A percentile compares a stretch with the other conserved stretches of the same genome.
Conservation (phyloP, 1,140 invertebrate species). For the Chionoecetes opilio region DNA sequence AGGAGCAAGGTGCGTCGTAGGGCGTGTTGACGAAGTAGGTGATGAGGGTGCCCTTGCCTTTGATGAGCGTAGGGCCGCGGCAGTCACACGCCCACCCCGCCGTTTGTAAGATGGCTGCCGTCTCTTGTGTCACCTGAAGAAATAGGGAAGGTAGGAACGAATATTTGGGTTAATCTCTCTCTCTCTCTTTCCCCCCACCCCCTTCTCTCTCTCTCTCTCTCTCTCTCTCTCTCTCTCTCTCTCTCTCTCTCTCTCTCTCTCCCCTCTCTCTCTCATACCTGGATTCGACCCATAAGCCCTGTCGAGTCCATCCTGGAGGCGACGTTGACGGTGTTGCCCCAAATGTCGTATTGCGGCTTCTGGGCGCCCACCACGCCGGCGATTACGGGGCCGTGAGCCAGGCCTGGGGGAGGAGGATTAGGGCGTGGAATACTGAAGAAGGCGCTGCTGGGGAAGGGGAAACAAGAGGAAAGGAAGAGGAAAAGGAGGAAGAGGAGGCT, state of each 20-base stretch:
- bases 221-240: too few species aligned
- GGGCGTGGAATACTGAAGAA: neutral
- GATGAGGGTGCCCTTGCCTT: slow-evolving; percentile 96
- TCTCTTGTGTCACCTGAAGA: slow-evolving; percentile 91
- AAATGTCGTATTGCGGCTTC: slow-evolving; percentile 98
- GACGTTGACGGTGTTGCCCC: slow-evolving; percentile 99
- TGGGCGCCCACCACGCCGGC: slow-evolving; percentile 97
- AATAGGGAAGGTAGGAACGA: neutral
- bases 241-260: neutral
- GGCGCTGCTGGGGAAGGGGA: too few species aligned
- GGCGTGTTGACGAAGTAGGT: slow-evolving; percentile 96
- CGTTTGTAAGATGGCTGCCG: slow-evolving; percentile 93
- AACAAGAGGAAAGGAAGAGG: too few species aligned
- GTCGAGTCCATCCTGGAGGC: slow-evolving; percentile 98
- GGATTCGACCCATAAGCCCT: slow-evolving; percentile 92
- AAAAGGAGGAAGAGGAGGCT: too few species aligned
- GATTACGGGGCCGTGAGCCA: slow-evolving; percentile 97
- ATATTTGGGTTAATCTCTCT: neutral
- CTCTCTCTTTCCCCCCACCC: neutral
- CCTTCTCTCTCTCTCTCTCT: neutral
- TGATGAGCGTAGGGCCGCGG: slow-evolving; percentile 94
- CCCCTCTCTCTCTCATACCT: slow-evolving; percentile 83
- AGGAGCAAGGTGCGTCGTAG: slow-evolving; percentile 84
- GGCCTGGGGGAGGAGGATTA: slow-evolving; percentile 86
- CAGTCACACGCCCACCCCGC: slow-evolving; percentile 93